Percentiles rank a stretch among this genome's conserved stretches.
Evolutionary conservation across 2,888 invertebrate genomes (phyloP).

Genomic region (Ephialtes manifestator): DNA sequence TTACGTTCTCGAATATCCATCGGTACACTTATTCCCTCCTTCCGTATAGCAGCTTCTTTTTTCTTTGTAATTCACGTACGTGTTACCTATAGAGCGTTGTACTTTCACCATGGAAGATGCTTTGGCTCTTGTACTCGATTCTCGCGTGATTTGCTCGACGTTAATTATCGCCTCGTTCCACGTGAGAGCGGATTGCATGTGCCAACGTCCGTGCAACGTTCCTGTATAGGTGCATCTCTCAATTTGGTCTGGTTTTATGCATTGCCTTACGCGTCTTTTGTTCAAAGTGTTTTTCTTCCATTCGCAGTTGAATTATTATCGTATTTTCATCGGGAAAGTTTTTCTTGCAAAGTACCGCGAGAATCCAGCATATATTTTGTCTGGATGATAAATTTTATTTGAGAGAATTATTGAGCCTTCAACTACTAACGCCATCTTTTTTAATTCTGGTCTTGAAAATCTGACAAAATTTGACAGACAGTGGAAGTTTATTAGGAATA

Average conservation of each 20-base stretch:
- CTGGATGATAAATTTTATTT: neutral
- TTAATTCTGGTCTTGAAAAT: too few relatives aligned
- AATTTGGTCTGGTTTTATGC: constrained; percentile 18
- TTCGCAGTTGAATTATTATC: neutral
- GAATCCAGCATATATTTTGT: neutral
- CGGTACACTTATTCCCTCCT: constrained; percentile 7
- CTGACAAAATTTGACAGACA: too few relatives aligned
- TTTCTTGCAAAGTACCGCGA: neutral
- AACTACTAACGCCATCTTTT: too few relatives aligned
- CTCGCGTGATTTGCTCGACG: constrained; percentile 42
- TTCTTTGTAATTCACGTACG: constrained; percentile 13
- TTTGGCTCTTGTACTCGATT: constrained; percentile 44
- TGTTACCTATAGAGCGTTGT: neutral
- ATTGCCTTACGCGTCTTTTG: constrained; percentile 7
- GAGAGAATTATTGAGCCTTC: neutral
- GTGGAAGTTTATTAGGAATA: too few relatives aligned
- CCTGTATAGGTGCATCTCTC: constrained; percentile 7
- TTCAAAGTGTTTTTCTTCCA: constrained; percentile 1
- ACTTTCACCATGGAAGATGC: constrained; percentile 54
- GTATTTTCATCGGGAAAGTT: constrained; percentile 34
- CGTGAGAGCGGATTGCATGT: neutral
- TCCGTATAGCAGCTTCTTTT: constrained; percentile 9
- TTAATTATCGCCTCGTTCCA: constrained; percentile 48
- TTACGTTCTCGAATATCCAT: constrained; percentile 48
- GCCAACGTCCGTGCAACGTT: neutral